These are phyloP conservation scores for Drosophila ogumai DNA, from an alignment of 1,140 invertebrate genomes.

Conservation along the genomic window DNA sequence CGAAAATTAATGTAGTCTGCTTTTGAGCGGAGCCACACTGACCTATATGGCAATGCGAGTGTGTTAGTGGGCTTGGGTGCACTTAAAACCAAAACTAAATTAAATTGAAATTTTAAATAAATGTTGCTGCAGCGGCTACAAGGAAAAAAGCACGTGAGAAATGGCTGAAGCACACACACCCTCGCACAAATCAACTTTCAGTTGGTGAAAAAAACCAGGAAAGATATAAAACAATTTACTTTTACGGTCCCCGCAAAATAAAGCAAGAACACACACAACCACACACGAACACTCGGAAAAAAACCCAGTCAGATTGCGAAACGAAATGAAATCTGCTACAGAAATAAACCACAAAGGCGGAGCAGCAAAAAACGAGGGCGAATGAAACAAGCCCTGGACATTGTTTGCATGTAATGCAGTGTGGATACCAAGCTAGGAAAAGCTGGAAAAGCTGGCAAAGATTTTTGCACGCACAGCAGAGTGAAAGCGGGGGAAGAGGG, in stretches of 20 bases:
- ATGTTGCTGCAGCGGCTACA: constrained; percentile 47
- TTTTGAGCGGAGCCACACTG: constrained; percentile 67
- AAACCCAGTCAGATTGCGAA: constrained; percentile 54
- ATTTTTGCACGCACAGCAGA: constrained; percentile 69
- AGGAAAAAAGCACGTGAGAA: constrained; percentile 64
- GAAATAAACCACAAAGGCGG: constrained; percentile 66
- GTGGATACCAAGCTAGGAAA: constrained; percentile 23
- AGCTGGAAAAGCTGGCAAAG: constrained; percentile 48
- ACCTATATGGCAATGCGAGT: constrained; percentile 56
- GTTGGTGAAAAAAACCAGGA: constrained; percentile 22
- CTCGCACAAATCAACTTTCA: constrained; percentile 58
- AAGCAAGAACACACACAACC: constrained; percentile 11
- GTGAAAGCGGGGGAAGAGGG: constrained; percentile 9
- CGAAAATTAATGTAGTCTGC: constrained; percentile 81
- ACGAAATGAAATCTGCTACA: constrained; percentile 77
- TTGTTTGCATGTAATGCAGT: constrained; percentile 63
- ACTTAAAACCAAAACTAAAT: constrained; percentile 82
- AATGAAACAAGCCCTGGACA: constrained; percentile 48
- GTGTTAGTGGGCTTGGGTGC: constrained; percentile 38
- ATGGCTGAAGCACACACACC: constrained; percentile 46
- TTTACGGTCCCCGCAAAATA: constrained; percentile 41
- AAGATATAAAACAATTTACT: constrained; percentile 79
- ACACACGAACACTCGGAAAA: constrained; percentile 20
- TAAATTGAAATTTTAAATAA: constrained; percentile 83
- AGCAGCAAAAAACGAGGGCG: constrained; percentile 18